Base-by-base conservation (phyloP, 2,797 vertebrate genomes). In the Alauda arvensis region DNA sequence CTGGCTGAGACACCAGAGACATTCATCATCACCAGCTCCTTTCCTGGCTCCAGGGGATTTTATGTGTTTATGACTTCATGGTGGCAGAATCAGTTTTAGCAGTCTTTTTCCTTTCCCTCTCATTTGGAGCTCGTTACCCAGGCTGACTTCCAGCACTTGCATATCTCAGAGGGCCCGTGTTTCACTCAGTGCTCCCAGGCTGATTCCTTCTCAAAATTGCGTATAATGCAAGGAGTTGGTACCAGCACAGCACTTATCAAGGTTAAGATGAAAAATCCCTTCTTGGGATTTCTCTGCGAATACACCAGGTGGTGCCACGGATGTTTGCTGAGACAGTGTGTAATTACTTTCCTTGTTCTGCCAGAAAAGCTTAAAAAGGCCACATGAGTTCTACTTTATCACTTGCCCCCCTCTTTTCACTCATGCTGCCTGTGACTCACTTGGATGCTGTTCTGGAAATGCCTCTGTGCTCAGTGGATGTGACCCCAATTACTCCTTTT, bases 291-390 rank as follows among this genome's bases (percentile, higher is more conserved):
- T 93, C 88, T 90, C 80, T 72, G 84, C 63, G 86, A 87, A 80
- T 92, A 77, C 81, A 63, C 51, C 88, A 91, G 86, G 88, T 86
- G 81, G 87, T 91, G 85, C 77, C 77, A 79, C 9, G 59, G 83
- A 66, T 79, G 68, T 92, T 85, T 94, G 67, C 87, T 68, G 72
- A 94, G 87, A 86, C 86, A 87, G 80, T 46, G 60, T 83, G 81
- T 92, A 95, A 94, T 94, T 95, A 93, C 86, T 93, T 95, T 93
- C 79, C 92, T 90, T 87, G 67, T 93, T 89, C 91, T 76, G 61
- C 55, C 75, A 69, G 75, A 68, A 92, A 81, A 80, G 89, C 71
- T 86, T 88, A 82, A 86, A 90, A 93, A 89, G 70, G 69, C 56
- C 51, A 57, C 60, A 29, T 46, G 86, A 78, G 60, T 87, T 72